Evolutionary conservation across 2,888 invertebrate genomes (phyloP).

Genomic region (Suillia variegata): DNA sequence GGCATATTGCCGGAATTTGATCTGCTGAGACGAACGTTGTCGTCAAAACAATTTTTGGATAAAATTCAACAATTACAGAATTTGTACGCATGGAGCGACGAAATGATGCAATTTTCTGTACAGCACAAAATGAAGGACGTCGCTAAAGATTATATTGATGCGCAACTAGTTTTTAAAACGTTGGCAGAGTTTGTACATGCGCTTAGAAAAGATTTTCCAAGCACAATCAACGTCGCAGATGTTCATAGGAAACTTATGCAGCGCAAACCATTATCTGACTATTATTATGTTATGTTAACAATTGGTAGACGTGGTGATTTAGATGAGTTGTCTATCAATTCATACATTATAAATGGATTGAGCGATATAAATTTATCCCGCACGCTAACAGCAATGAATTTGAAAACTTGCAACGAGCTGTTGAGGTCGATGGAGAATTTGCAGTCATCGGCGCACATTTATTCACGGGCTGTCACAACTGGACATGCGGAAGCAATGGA

Average conservation of each 20-base stretch:
- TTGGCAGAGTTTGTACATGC: conserved; percentile 9
- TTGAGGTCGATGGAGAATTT: conserved; percentile 26
- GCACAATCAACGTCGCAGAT: conserved; percentile 16
- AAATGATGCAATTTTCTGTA: conserved; percentile 10
- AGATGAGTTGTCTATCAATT: conserved; percentile 27
- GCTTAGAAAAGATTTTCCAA: conserved; percentile 18
- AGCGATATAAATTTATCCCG: conserved; percentile 25
- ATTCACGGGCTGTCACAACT: not conserved
- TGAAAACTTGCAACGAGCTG: conserved; percentile 20
- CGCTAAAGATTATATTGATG: conserved; percentile 15
- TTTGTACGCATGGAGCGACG: conserved; percentile 12
- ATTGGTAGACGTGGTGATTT: conserved; percentile 24
- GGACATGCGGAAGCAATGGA: not conserved
- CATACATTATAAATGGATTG: conserved; percentile 27
- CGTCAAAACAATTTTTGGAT: conserved; percentile 11
- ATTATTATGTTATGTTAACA: conserved; percentile 28
- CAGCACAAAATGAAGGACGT: conserved; percentile 16
- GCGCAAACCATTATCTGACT: conserved; percentile 20
- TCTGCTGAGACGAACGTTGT: conserved; percentile 9
- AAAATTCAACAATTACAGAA: conserved; percentile 9
- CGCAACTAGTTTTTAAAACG: conserved; percentile 10
- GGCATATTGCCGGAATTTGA: conserved; percentile 19
- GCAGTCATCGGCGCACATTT: too few relatives aligned
- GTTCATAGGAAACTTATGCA: conserved; percentile 20
- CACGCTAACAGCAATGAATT: conserved; percentile 24